phyloP scores from a whole-genome alignment of 2,797 vertebrate species.

The Xenopus petersii region DNA sequence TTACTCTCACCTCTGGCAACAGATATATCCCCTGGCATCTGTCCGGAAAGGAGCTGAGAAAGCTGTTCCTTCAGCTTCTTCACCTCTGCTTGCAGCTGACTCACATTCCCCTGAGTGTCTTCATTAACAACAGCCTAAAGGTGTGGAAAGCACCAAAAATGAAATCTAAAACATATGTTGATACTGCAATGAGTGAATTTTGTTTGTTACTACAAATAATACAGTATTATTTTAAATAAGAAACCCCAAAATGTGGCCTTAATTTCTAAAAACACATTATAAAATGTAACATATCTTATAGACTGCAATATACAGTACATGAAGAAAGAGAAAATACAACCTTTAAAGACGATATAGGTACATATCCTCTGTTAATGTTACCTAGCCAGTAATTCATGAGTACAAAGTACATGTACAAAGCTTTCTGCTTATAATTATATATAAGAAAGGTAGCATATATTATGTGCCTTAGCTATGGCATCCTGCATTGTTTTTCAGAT shows the following conservation, averaged over 20 bases:
- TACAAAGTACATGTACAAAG: no score
- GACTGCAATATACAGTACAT: no score
- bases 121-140: conserved; percentile 89
- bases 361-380: no score
- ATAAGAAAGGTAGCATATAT: no score
- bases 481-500: no score
- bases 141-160: conserved; percentile 19
- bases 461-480: no score
- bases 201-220: not conserved
- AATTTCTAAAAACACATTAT: not conserved
- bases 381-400: no score
- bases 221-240: not conserved
- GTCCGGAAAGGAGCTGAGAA: conserved; percentile 61
- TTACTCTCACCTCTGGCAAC: conserved; percentile 56
- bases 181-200: not conserved
- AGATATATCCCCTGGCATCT: conserved; percentile 37
- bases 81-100: conserved; percentile 87
- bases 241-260: not conserved
- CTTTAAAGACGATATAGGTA: no score
- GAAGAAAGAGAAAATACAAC: no score
- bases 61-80: conserved; percentile 91
- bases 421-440: no score
- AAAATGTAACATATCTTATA: no score
- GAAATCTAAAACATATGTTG: conserved; percentile 6
- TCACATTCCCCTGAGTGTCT: conserved; percentile 92